Evolutionary conservation across 2,113 vertebrate species (phyloP).

Genomic region (Ahaetulla prasina): DNA sequence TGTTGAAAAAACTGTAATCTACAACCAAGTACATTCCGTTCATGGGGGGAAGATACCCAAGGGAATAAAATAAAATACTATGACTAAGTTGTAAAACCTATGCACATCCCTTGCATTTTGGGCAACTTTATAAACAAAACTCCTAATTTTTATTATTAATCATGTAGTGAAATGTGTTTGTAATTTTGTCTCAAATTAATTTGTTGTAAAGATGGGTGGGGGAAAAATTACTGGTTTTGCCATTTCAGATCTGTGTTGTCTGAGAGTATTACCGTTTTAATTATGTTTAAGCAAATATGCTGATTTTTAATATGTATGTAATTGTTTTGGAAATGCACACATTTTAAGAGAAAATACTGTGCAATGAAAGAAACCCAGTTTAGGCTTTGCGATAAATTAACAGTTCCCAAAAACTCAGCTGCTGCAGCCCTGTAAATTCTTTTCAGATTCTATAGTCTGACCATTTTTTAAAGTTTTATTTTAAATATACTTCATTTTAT

Average conservation of each 20-base stretch:
- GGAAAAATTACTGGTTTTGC: constrained; percentile 75
- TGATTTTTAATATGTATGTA: constrained; percentile 87
- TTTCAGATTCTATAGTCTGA: constrained; percentile 87
- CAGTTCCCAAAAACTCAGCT: constrained; percentile 79
- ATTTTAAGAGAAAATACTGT: constrained; percentile 80
- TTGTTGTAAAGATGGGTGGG: constrained; percentile 84
- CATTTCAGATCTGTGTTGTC: constrained; percentile 90
- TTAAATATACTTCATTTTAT: constrained; percentile 97
- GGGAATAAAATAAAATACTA: constrained; percentile 80
- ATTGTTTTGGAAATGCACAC: constrained; percentile 79
- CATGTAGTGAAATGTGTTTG: constrained; percentile 95
- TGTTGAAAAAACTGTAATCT: constrained; percentile 85
- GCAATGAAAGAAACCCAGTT: constrained; percentile 75
- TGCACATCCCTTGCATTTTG: constrained; percentile 95
- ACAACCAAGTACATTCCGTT: constrained; percentile 90
- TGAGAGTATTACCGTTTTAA: constrained; percentile 87
- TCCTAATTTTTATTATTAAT: constrained; percentile 89
- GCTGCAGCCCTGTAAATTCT: constrained; percentile 90
- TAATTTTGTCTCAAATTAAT: constrained; percentile 90
- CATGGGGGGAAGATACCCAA: constrained; percentile 79
- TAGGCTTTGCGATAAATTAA: constrained; percentile 81
- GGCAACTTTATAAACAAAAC: constrained; percentile 89
- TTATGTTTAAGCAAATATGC: constrained; percentile 78
- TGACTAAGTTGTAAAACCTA: constrained; percentile 87
- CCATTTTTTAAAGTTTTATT: constrained; percentile 74